Evolutionary conservation across 2,888 invertebrate genomes (phyloP).

Genomic region (Rutpela maculata): DNA sequence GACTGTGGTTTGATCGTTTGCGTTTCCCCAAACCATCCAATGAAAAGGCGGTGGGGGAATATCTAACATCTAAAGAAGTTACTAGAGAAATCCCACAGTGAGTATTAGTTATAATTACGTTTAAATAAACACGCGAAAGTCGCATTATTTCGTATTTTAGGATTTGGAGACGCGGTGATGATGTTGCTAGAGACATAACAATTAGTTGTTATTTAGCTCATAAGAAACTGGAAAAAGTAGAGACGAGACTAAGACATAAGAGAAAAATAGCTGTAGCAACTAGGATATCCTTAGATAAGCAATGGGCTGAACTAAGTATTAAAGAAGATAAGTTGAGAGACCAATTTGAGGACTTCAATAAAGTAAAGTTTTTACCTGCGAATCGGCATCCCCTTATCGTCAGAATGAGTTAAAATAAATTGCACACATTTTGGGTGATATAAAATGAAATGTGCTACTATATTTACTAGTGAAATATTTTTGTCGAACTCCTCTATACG

Average conservation of each 20-base stretch:
- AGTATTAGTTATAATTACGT: not conserved
- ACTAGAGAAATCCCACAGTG: not conserved
- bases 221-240: constrained; percentile 41
- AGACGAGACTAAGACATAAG: constrained; percentile 44
- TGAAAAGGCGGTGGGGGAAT: constrained; percentile 10
- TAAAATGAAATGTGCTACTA: no score
- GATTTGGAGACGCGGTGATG: constrained; percentile 39
- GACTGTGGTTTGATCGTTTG: not conserved
- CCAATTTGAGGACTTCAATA: constrained; percentile 51
- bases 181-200: constrained; percentile 48
- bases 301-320: constrained; percentile 51
- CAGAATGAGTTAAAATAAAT: no score
- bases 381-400: no score
- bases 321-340: constrained; percentile 50
- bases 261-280: constrained; percentile 43
- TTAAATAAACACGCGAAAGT: not conserved
- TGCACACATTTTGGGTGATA: no score
- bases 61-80: not conserved
- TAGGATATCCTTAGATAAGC: constrained; percentile 44
- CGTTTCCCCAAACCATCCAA: not conserved
- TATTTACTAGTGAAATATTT: no score
- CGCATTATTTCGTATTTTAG: not conserved
- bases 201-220: constrained; percentile 48
- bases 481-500: no score
- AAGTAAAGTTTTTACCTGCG: constrained; percentile 36